These are phyloP conservation scores for Trachelus stipa DNA, from an alignment of 2,888 invertebrate species.

Conservation along the genomic window DNA sequence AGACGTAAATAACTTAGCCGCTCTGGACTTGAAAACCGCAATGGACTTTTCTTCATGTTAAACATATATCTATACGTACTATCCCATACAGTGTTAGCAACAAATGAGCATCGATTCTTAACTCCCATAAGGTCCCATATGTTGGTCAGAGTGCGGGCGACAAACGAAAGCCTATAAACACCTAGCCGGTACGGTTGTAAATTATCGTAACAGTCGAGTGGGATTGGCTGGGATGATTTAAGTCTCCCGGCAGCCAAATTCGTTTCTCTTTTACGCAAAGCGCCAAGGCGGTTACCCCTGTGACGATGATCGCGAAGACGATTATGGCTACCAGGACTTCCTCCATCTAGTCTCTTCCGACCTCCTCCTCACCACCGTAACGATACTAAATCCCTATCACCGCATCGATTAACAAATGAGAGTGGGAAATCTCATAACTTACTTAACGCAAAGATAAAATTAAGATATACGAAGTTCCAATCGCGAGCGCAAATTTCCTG, in stretches of 20 bases:
- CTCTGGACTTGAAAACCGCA: constrained; percentile 20
- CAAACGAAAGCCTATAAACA: constrained; percentile 31
- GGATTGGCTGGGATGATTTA: constrained; percentile 41
- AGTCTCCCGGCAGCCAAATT: not conserved
- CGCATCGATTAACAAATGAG: not conserved
- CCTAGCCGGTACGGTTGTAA: constrained; percentile 40
- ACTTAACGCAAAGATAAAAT: not conserved
- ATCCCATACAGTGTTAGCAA: not conserved
- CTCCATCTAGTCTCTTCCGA: not conserved
- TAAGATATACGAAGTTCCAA: no score
- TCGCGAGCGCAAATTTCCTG: no score
- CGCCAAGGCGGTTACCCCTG: not conserved
- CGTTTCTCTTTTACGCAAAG: not conserved
- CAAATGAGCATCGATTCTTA: constrained; percentile 3
- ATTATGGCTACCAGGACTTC: not conserved
- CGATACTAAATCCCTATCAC: not conserved
- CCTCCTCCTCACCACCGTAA: not conserved
- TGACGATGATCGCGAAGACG: not conserved
- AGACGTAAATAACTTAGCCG: constrained; percentile 58
- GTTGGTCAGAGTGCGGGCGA: constrained; percentile 7
- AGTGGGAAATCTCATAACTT: not conserved
- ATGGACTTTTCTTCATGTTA: constrained; percentile 7
- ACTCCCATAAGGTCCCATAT: not conserved
- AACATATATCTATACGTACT: not conserved
- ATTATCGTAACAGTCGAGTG: constrained; percentile 35